These are phyloP conservation scores for Protodeltote pygarga DNA, from an alignment of 2,888 invertebrate genomes.

Conservation along the genomic window DNA sequence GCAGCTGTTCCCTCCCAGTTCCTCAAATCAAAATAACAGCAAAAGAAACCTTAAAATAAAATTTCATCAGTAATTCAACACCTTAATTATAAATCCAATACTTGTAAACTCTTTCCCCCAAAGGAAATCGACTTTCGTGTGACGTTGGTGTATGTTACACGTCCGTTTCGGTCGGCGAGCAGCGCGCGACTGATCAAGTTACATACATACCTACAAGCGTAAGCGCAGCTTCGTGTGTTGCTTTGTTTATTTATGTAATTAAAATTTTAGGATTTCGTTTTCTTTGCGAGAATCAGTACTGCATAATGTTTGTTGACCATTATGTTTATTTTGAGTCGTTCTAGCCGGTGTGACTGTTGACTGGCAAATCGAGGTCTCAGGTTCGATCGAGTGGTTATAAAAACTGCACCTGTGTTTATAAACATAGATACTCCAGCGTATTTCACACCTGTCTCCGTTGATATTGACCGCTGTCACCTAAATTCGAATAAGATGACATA, in stretches of 20 bases:
- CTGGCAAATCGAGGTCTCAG: too few relatives aligned
- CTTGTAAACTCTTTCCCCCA: slow-evolving; percentile 53
- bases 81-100: slow-evolving; percentile 41
- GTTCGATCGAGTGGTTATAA: too few relatives aligned
- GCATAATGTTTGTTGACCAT: too few relatives aligned
- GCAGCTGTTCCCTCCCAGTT: not conserved
- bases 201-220: slow-evolving; percentile 53
- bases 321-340: too few relatives aligned
- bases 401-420: too few relatives aligned
- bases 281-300: slow-evolving; percentile 1
- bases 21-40: not conserved
- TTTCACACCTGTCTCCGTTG: too few relatives aligned
- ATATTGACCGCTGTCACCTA: too few relatives aligned
- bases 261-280: slow-evolving; percentile 27
- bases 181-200: slow-evolving; percentile 67
- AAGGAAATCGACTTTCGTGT: slow-evolving; percentile 72
- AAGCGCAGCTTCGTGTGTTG: slow-evolving; percentile 22
- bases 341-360: too few relatives aligned
- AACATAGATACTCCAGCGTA: too few relatives aligned
- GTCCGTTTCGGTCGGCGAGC: slow-evolving; percentile 69
- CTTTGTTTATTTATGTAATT: not conserved
- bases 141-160: slow-evolving; percentile 66
- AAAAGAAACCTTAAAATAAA: slow-evolving; percentile 14
- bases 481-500: too few relatives aligned
- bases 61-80: slow-evolving; percentile 32